A percentile compares a stretch with the other conserved stretches of the same genome.
These are phyloP conservation scores for human DNA, from an alignment of 2,113 vertebrate species.

Conservation along the genomic window GRCh38 chr1:84113501-84114000, in stretches of 20 bases:
- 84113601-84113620: background rate
- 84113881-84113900: background rate
- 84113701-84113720: background rate
- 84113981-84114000: background rate
- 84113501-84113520: background rate
- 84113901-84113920: constrained; percentile 1
- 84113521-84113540: background rate
- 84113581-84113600: background rate
- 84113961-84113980: background rate
- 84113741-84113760: background rate
- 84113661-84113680: background rate
- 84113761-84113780: background rate
- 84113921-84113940: background rate
- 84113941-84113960: background rate
- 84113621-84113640: background rate
- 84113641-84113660: background rate
- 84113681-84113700: background rate
- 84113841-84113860: background rate
- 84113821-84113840: background rate
- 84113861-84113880: background rate
- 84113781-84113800: background rate
- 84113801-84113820: background rate
- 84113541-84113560: background rate
- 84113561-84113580: background rate
- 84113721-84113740: background rate